Base-by-base conservation (phyloP, 2,797 vertebrate genomes). In the Phrynocephalus forsythii region DNA sequence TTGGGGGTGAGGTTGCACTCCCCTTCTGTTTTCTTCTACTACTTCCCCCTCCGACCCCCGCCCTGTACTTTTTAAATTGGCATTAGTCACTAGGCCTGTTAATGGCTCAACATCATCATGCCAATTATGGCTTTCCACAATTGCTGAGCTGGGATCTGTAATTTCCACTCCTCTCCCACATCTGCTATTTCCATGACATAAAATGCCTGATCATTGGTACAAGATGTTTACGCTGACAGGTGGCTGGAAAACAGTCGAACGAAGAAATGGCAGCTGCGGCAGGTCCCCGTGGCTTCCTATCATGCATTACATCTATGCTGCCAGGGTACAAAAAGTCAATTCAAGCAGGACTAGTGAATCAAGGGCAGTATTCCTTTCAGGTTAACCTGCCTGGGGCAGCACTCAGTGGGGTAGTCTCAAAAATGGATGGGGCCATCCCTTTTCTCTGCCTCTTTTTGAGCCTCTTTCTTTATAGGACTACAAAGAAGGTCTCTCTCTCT, bases 41-140 rank as follows among this genome's bases (percentile, higher is more conserved):
- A 24, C 20, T 30, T 33, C 52, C 52, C 52, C 52, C 52, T 44
- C 38, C 38, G 38, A 44, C 38, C 38, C 38, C 38, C 28, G 24
- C 22, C 16, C 30, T 1, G 38, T 0, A 44, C 71, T 33, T 6
- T 89, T 79, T 76, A 88, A 89, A 86, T 76, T 83, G 80, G n/a
- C 3, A 1, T 2, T 77, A 76, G 24, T 79, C 0, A 0, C 22
- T 0, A 0, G 81, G 50, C n/a, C 15, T 79, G 1, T 84, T 68
- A 20, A 71, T 0, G 0, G 67, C 71, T 20, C 33, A 81, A 6
- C 1, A 1, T 0, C 0, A 22, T 76, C 82, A 75, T 63, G 78
- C 52, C 79, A 86, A 87, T 87, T 90, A 77, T 85, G 50, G 82
- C 82, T 90, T 83, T 87, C 82, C 72, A 90, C 71, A 87, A 87